A percentile compares a stretch with the other conserved stretches of the same genome.
These are phyloP conservation scores for Calidris pygmaea DNA, from an alignment of 2,113 vertebrate species.

Conservation along the genomic window DNA sequence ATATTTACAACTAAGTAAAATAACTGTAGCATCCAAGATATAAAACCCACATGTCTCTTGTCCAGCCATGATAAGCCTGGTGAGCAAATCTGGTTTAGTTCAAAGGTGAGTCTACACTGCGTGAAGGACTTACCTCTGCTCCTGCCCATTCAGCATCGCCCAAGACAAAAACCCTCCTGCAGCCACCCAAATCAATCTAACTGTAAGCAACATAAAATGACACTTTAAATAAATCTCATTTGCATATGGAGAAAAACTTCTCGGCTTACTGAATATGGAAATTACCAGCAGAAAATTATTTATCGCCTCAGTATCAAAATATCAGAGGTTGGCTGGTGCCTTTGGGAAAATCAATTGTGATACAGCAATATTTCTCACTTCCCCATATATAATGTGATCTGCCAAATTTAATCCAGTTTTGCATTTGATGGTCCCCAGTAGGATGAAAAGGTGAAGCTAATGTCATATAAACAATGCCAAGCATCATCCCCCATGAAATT, in stretches of 20 bases:
- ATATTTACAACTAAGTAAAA: neutral
- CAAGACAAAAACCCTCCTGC: neutral
- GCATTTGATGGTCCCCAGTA: constrained; percentile 63
- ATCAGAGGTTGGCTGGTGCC: constrained; percentile 58
- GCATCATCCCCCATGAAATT: constrained; percentile 66
- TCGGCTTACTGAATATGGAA: constrained; percentile 57
- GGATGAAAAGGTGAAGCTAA: constrained; percentile 71
- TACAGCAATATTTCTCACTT: constrained; percentile 67
- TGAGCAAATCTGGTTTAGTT: neutral
- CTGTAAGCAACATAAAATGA: constrained; percentile 27
- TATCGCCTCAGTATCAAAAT: constrained; percentile 60
- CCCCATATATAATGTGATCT: constrained; percentile 61
- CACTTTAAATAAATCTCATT: constrained; percentile 61
- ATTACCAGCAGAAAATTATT: constrained; percentile 57
- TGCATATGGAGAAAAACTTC: constrained; percentile 48
- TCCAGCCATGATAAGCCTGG: neutral
- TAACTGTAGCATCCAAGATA: neutral
- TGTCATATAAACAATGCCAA: constrained; percentile 69
- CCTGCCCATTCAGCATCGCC: neutral
- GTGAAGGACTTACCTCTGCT: constrained; percentile 5
- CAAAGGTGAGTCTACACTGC: neutral
- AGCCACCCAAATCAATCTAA: constrained; percentile 44
- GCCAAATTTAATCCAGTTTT: constrained; percentile 70
- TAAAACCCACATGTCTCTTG: neutral
- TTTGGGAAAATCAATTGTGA: constrained; percentile 70